A percentile compares a stretch with the other conserved stretches of the same genome.
These are phyloP conservation scores for Myripristis murdjan DNA, from an alignment of 2,797 vertebrate genomes.

Conservation along the genomic window DNA sequence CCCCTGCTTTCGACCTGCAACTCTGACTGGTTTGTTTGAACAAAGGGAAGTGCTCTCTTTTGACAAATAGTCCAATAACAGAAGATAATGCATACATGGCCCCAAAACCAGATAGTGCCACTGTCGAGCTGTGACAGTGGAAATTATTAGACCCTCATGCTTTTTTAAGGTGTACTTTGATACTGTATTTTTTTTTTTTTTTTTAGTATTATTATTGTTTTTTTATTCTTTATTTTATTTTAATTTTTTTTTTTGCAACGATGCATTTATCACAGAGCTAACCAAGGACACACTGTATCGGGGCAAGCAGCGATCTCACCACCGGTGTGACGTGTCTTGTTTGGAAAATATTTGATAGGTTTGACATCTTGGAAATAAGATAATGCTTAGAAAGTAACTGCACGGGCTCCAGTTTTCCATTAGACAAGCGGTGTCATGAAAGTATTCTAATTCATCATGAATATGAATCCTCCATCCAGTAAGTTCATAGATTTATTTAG, in stretches of 20 bases:
- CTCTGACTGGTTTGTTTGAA: conserved; percentile 92
- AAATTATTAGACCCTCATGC: conserved; percentile 49
- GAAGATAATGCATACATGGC: conserved; percentile 84
- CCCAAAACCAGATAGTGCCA: conserved; percentile 81
- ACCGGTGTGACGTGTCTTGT: conserved; percentile 46
- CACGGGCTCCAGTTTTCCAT: conserved; percentile 8
- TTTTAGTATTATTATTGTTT: not conserved
- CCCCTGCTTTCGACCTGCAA: conserved; percentile 73
- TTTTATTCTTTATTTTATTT: too few relatives aligned
- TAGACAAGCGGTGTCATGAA: conserved; percentile 20
- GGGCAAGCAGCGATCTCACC: conserved; percentile 42
- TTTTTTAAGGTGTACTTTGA: conserved; percentile 40
- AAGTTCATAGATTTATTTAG: conserved; percentile 24
- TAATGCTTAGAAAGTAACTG: conserved; percentile 34
- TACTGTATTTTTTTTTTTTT: conserved; percentile 48
- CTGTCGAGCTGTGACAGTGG: conserved; percentile 61
- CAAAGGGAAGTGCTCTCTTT: conserved; percentile 87
- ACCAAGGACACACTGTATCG: conserved; percentile 38
- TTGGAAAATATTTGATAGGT: conserved; percentile 56
- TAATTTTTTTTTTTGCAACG: conserved; percentile 42
- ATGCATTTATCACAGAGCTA: conserved; percentile 48
- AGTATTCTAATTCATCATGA: conserved; percentile 38
- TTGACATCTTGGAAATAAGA: conserved; percentile 54
- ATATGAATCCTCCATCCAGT: conserved; percentile 23
- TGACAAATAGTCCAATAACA: conserved; percentile 93